Evolutionary conservation across 2,797 vertebrate species (phyloP).

Genomic region (Cossypha caffra): DNA sequence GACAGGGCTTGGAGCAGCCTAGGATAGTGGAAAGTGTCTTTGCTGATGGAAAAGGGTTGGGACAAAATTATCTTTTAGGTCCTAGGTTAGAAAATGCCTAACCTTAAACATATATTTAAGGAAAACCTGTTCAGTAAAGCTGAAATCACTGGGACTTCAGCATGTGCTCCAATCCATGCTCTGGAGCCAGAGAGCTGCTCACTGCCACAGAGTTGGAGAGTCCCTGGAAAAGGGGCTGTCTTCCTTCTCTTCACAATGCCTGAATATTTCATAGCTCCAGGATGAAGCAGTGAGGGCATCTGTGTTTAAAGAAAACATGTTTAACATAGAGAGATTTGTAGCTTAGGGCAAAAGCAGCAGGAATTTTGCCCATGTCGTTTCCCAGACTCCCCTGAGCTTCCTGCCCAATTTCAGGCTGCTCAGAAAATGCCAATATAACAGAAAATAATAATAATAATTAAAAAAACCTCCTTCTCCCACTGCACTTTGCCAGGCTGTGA

Average conservation of each 20-base stretch:
- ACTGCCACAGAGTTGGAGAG: background rate
- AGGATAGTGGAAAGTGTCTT: background rate
- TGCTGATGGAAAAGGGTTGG: background rate
- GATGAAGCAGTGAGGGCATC: background rate
- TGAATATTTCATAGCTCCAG: background rate
- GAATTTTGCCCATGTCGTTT: accelerated
- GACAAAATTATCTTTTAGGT: background rate
- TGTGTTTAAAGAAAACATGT: background rate
- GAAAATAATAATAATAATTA: background rate
- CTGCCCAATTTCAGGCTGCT: background rate
- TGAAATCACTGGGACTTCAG: background rate
- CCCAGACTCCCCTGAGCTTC: background rate
- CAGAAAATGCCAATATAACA: background rate
- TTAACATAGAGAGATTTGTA: background rate
- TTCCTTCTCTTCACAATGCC: background rate
- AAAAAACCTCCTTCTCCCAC: background rate
- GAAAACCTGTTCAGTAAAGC: background rate
- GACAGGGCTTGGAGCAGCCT: accelerated
- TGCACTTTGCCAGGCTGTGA: background rate
- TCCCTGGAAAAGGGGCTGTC: background rate
- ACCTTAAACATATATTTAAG: background rate
- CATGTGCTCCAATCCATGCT: background rate
- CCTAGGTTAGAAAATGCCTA: background rate
- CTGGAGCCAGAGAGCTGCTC: background rate
- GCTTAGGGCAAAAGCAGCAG: background rate